These are phyloP conservation scores for Tetraodon nigroviridis DNA, from an alignment of 2,113 vertebrate species.

Conservation along the genomic window DNA sequence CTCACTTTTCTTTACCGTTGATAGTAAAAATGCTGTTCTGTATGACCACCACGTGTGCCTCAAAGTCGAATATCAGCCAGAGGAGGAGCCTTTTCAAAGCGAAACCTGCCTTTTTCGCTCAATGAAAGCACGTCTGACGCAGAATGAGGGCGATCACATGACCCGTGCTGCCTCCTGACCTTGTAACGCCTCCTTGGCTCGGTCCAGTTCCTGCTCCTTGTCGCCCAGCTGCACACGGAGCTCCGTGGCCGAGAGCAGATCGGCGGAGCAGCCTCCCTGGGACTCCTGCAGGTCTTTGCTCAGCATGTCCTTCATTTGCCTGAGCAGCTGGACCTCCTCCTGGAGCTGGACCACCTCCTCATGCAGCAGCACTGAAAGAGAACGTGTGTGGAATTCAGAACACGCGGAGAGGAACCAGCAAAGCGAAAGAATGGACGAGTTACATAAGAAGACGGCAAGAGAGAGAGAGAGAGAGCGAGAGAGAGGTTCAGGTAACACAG, in stretches of 20 bases:
- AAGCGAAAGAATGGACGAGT: neutral
- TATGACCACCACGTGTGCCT: too few species aligned
- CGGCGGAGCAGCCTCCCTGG: slow-evolving; percentile 81
- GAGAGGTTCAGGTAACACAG: neutral
- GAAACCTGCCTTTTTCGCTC: too few species aligned
- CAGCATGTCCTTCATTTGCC: slow-evolving; percentile 97
- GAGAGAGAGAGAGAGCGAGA: neutral
- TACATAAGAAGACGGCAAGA: neutral
- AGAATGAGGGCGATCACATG: neutral
- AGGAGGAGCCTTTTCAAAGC: too few species aligned
- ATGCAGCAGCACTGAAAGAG: slow-evolving; percentile 80
- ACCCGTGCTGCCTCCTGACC: slow-evolving; percentile 72
- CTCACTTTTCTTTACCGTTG: neutral
- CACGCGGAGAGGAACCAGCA: slow-evolving; percentile 11
- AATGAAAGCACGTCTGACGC: neutral
- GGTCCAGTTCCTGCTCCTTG: slow-evolving; percentile 92
- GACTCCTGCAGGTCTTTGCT: slow-evolving; percentile 91
- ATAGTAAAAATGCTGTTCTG: neutral
- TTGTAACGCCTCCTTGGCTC: slow-evolving; percentile 93
- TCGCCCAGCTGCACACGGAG: slow-evolving; percentile 91
- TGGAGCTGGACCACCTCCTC: slow-evolving; percentile 93
- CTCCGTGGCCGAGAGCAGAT: slow-evolving; percentile 87
- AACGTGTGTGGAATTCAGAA: slow-evolving; percentile 18
- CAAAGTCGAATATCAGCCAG: too few species aligned
- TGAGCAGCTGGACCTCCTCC: slow-evolving; percentile 93